Base-by-base conservation (phyloP, 2,113 vertebrate species). In the Thinocorus orbignyianus region DNA sequence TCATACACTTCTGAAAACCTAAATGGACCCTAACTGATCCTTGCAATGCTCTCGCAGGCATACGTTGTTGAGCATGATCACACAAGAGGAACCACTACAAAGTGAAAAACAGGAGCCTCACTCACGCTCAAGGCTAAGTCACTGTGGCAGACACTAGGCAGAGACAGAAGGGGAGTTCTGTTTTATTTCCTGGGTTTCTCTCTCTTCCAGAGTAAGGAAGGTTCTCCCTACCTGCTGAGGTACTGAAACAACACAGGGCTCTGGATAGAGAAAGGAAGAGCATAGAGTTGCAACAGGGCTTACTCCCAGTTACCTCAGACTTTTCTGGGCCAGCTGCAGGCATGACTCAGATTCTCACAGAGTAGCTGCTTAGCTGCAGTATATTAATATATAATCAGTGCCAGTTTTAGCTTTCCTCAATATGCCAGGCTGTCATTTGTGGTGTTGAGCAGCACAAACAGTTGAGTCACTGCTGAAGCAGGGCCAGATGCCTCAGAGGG, bases 381-480 rank as follows among this genome's bases (percentile, higher is more conserved):
- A 42, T 20, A 48, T 62, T 70, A 57, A 76, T 85, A 72, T 37
- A 55, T 39, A 86, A 88, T 79, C 72, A 78, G 77, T 51, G 69
- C 60, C 72, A 79, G 76, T 78, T 91, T 81, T 91, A 93, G 77
- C 86, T 78, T 78, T 51, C 31, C 61, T 81, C 62, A 64, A 3
- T 12, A 33, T n/a, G 23, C 55, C 55, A 84, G 69, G 72, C 51
- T 91, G 77, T 71, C 88, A 28, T 92, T 86, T 91, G 57, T 44
- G 46, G 16, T 31, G 42, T 55, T 86, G 33, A 89, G 52, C 0
- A 2, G 35, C 72, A 94, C 46, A 78, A 91, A 78, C 37, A 78
- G 55, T 48, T 92, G 83, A 97, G 80, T 94, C 77, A 95, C 52
- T 71, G 86, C 83, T 81, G 44, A 92, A 92, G 69, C n/a, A 55